Evolutionary conservation across 2,797 vertebrate species (phyloP).

Genomic region (Sebastiscus tertius): DNA sequence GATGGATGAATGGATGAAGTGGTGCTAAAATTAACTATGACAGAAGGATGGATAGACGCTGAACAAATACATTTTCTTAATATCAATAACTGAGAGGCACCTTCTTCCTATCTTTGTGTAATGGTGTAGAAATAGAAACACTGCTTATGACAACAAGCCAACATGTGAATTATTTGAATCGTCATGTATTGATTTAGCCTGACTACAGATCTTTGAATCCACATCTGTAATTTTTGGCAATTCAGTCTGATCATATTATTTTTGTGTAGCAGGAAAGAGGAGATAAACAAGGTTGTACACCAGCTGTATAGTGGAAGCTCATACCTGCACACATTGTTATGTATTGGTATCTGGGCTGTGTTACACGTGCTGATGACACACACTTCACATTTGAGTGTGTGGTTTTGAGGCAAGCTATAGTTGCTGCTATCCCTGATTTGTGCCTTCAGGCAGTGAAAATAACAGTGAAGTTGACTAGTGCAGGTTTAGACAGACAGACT

Average conservation of each 20-base stretch:
- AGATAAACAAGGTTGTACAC: conserved; percentile 6
- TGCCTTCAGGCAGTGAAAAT: conserved; percentile 28
- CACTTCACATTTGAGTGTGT: not conserved
- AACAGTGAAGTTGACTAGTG: conserved; percentile 17
- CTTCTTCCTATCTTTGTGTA: not conserved
- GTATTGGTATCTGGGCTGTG: conserved; percentile 6
- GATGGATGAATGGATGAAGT: conserved; percentile 21
- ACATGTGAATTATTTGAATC: not conserved
- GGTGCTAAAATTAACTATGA: not conserved
- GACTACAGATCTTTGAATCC: not conserved
- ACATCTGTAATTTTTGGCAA: not conserved
- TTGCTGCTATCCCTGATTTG: conserved; percentile 43
- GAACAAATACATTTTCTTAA: not conserved
- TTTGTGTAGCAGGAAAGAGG: not conserved
- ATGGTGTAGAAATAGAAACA: not conserved
- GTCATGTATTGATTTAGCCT: not conserved
- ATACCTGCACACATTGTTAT: conserved; percentile 15
- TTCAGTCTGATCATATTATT: not conserved
- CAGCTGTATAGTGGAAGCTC: not conserved
- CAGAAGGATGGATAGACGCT: not conserved
- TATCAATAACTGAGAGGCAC: not conserved
- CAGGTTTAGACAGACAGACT: conserved; percentile 45
- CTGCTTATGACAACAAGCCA: not conserved
- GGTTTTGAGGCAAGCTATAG: conserved; percentile 30
- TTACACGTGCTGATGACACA: conserved; percentile 29